These are phyloP conservation scores for Platanista minor DNA, from an alignment of 2,113 vertebrate species.

Conservation along the genomic window DNA sequence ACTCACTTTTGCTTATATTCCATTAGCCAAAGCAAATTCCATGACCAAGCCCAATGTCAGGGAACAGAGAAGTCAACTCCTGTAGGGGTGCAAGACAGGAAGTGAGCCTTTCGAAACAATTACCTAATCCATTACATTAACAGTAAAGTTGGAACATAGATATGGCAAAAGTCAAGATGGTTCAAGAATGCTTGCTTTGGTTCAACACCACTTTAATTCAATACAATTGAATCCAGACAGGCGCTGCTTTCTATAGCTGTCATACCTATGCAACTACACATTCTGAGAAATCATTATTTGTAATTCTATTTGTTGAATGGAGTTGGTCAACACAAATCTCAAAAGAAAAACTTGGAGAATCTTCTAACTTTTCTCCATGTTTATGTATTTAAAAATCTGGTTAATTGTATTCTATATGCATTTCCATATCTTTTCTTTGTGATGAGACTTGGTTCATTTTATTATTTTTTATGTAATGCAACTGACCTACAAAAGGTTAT, in stretches of 20 bases:
- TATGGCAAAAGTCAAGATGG: not conserved
- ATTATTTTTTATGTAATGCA: slow-evolving; percentile 50
- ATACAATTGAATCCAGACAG: not conserved
- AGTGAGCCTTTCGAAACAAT: not conserved
- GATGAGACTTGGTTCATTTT: slow-evolving; percentile 1
- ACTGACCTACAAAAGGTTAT: slow-evolving; percentile 54
- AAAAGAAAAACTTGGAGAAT: not conserved
- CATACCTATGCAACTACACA: not conserved
- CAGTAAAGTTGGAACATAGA: not conserved
- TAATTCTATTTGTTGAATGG: not conserved
- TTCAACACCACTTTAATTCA: not conserved
- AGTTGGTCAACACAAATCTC: not conserved
- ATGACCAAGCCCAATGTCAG: not conserved
- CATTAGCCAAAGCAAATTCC: not conserved
- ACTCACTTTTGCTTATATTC: not conserved
- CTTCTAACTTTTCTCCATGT: not conserved
- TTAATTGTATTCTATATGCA: not conserved
- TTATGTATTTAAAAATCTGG: slow-evolving; percentile 27
- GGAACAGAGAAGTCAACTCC: not conserved
- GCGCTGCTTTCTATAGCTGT: not conserved
- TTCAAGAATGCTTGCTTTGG: not conserved
- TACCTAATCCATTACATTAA: not conserved
- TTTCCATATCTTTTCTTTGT: slow-evolving; percentile 5
- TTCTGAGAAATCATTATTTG: slow-evolving; percentile 20
- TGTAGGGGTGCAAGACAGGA: not conserved